Evolutionary conservation across 2,888 invertebrate genomes (phyloP), one percentile per base, ranked within the genome.

Genomic region (Macrophya alboannulata): DNA sequence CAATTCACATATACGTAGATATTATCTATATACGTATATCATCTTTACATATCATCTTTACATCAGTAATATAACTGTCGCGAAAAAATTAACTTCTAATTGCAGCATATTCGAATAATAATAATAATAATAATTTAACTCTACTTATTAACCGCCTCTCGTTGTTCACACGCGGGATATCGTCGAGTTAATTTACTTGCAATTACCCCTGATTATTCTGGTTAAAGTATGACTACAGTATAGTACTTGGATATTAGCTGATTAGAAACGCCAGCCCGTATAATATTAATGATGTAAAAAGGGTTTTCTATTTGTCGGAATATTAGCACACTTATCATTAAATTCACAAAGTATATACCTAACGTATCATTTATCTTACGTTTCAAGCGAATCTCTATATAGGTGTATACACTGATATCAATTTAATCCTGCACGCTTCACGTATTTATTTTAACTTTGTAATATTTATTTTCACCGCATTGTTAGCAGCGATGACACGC

Each of bases 181-280:
- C 25, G 4, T 62, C 25, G 25, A 74, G 45, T 12, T 74, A 45
- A 74, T 74, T 74, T n/a, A 74, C n/a, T 74, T 21, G 72, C n/a
- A 45, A 74, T 74, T 74, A 74, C 21, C 45, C 45, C 43, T 74
- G 72, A 74, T 74, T 74, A 21, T 68, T 37, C 68, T 72, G 72
- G 21, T 45, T 45, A 72, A 72, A 21, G 21, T n/a, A 45, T 9
- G 40, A 68, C 68, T 68, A 15, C 48, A 48, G 15, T 68, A 68
- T 15, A 37, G 68, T 68, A 15, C 37, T 37, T 8, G 37, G 31
- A 68, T 68, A 37, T 68, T 68, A 4, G 62, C 12, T 62, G 62
- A 62, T 62, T 25, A 62, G 62, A 68, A 37, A 37, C 12, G 15
- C 37, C 8, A 12, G 37, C 37, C 0, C 8, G 37, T 17, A 6